phyloP scores from a whole-genome alignment of 2,888 invertebrate species.

The Melipona beecheii region DNA sequence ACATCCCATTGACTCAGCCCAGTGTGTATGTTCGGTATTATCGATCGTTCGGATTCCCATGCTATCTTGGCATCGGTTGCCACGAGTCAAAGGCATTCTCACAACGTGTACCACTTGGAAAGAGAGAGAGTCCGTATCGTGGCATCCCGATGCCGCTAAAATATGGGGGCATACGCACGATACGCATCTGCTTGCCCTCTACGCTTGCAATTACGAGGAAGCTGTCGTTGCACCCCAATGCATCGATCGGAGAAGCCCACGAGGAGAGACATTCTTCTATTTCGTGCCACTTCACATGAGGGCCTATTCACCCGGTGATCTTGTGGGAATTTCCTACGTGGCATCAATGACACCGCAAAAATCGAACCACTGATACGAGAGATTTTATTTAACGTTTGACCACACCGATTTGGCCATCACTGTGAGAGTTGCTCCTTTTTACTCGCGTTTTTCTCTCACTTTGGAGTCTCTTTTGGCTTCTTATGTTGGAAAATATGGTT shows the following conservation, averaged over 20 bases:
- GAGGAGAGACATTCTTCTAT: conserved; percentile 62
- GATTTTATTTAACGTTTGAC: conserved; percentile 9
- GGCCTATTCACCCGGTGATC: conserved; percentile 63
- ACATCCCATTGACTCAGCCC: conserved; percentile 40
- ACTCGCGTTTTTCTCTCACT: background rate
- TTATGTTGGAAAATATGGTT: too few species aligned
- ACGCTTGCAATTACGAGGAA: conserved; percentile 64
- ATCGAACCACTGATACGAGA: conserved; percentile 9
- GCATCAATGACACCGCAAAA: conserved; percentile 27
- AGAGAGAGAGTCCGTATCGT: conserved; percentile 25
- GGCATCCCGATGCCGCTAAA: conserved; percentile 59
- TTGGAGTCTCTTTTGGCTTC: background rate
- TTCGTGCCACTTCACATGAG: conserved; percentile 62
- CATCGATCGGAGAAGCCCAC: conserved; percentile 59
- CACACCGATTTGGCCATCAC: background rate
- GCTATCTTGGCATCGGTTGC: conserved; percentile 53
- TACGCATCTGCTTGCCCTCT: conserved; percentile 69
- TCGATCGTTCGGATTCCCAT: conserved; percentile 65
- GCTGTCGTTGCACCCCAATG: conserved; percentile 66
- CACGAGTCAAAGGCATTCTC: conserved; percentile 59
- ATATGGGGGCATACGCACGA: conserved; percentile 65
- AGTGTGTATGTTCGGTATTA: conserved; percentile 23
- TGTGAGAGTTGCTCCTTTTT: too few species aligned
- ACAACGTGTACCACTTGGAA: conserved; percentile 25
- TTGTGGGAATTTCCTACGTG: conserved; percentile 64